phyloP scores from a whole-genome alignment of 2,888 invertebrate species.

The Stenurella melanura region DNA sequence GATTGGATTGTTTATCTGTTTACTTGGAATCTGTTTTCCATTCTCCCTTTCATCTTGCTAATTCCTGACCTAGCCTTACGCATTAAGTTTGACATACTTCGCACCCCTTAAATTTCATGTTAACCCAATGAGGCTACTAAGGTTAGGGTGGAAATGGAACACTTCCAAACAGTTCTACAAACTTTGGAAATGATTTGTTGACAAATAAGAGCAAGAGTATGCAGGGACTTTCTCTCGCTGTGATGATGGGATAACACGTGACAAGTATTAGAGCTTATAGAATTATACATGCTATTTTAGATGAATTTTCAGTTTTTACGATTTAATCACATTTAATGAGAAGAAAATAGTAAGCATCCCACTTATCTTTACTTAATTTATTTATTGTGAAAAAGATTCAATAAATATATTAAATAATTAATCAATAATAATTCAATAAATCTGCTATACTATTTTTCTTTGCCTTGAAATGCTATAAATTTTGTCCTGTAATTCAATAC shows the following conservation, averaged over 20 bases:
- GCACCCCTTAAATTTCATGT: constrained; percentile 50
- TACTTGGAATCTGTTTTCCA: constrained; percentile 26
- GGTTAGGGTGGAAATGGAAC: constrained; percentile 43
- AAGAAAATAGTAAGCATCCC: too few species aligned
- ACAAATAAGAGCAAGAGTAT: background rate
- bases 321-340: too few species aligned
- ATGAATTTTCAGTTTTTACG: too few species aligned
- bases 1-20: background rate
- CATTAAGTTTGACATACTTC: constrained; percentile 58
- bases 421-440: too few species aligned
- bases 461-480: too few species aligned
- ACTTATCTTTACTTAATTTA: too few species aligned
- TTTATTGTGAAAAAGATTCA: too few species aligned
- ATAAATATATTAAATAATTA: too few species aligned
- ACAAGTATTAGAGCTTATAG: background rate
- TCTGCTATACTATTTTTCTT: too few species aligned
- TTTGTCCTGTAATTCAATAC: too few species aligned
- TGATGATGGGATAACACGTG: background rate
- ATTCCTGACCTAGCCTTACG: constrained; percentile 52
- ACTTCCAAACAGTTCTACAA: constrained; percentile 15
- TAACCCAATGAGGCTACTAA: constrained; percentile 48
- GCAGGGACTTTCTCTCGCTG: background rate
- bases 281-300: too few species aligned
- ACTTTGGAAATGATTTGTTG: background rate
- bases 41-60: constrained; percentile 43